A percentile compares a stretch with the other conserved stretches of the same genome.
phyloP scores from a whole-genome alignment of 2,113 vertebrate species.

The Oceanites oceanicus region DNA sequence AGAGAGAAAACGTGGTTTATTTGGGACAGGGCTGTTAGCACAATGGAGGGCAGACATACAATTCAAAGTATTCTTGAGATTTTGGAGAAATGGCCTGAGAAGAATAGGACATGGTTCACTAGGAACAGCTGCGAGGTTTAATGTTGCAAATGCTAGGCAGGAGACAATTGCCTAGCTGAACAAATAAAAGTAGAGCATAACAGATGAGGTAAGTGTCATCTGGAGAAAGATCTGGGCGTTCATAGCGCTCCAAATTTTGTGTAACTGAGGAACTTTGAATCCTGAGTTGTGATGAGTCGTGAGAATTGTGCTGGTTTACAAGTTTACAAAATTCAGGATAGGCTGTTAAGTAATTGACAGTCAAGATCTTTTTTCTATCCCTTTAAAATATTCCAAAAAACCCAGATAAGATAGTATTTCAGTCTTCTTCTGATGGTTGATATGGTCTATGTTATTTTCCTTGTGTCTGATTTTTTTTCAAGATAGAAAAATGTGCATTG shows the following conservation, averaged over 20 bases:
- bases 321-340: neutral
- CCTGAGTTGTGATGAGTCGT: neutral
- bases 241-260: neutral
- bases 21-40: neutral
- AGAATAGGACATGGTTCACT: neutral
- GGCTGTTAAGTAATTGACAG: neutral
- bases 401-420: neutral
- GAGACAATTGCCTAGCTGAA: conserved; percentile 10
- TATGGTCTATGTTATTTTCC: neutral
- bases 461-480: neutral
- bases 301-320: neutral
- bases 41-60: neutral
- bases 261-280: neutral
- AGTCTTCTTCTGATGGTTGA: neutral
- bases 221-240: neutral
- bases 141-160: neutral
- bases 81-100: neutral
- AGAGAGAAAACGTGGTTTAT: neutral
- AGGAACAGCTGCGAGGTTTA: neutral
- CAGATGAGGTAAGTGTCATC: neutral
- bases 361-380: neutral
- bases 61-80: neutral
- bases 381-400: neutral
- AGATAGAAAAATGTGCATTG: neutral
- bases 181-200: neutral